A percentile compares a stretch with the other conserved stretches of the same genome.
Evolutionary conservation across 2,797 vertebrate species (phyloP).

Genomic region (Catamblyrhynchus diadema): DNA sequence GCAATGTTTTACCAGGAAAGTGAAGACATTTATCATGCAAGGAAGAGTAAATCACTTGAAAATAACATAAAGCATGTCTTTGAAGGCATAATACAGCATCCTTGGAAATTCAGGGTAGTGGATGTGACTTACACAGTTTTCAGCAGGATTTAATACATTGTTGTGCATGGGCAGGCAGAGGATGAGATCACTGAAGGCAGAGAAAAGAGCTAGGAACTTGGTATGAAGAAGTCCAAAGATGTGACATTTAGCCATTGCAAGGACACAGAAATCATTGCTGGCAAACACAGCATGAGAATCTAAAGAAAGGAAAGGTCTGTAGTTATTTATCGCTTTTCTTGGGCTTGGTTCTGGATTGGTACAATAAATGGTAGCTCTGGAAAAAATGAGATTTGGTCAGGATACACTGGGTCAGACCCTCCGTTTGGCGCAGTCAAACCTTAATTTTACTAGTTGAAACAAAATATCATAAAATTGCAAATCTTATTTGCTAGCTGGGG

Average conservation of each 20-base stretch:
- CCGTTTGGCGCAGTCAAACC: neutral
- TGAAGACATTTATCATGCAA: neutral
- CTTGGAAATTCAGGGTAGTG: neutral
- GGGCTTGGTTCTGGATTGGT: neutral
- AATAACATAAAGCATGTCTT: neutral
- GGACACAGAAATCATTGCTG: neutral
- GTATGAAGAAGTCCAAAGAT: neutral
- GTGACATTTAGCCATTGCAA: neutral
- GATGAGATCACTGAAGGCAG: neutral
- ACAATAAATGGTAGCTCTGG: neutral
- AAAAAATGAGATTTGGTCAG: neutral
- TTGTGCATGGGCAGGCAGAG: neutral
- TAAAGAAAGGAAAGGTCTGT: neutral
- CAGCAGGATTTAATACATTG: neutral
- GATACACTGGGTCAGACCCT: neutral
- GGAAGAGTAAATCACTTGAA: neutral
- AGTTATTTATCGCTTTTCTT: neutral
- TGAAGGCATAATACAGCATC: neutral
- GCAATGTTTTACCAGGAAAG: neutral
- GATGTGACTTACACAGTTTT: neutral
- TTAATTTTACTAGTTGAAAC: neutral
- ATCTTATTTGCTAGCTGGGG: accelerated
- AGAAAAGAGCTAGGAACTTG: neutral
- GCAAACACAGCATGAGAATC: neutral
- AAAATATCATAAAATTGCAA: neutral